Evolutionary conservation across 2,113 vertebrate genomes (phyloP), one percentile per base, ranked within the genome.

Genomic region (Struthio camelus): DNA sequence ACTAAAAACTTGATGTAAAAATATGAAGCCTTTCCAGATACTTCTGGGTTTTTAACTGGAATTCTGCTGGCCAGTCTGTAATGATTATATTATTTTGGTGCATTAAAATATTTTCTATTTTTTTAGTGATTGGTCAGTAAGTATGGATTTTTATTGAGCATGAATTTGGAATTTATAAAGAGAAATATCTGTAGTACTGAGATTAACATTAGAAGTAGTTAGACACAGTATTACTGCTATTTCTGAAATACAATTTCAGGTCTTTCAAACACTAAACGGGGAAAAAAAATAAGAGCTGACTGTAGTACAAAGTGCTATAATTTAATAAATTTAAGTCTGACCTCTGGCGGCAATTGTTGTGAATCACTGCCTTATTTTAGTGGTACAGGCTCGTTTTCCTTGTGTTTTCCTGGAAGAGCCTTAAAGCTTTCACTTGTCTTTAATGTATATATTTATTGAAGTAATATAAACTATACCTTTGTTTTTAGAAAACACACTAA

Each of bases 321-420:
- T 78, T 92, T 92, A 8, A 36, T 76, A 64, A 38, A 85, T 79
- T 76, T 86, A 66, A 83, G 91, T 32, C 78, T 94, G 93, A 86
- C 92, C 94, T 89, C 95, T 97, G 65, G 75, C 95, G 91, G 95
- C 50, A 77, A 4, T 87, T 87, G 38, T 53, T 8, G 1, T 70
- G 54, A 90, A 85, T 91, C 2, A 9, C 77, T 78, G 34, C 59
- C 27, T 87, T 75, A 64, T 18, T 84, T 92, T 40, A 36, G 14
- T 44, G 16, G 2, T 54, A 65, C 12, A 59, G 30, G 27, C 83
- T 78, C 14, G 0, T 80, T 93, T 90, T 54, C 50, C 6, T 59
- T 81, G 30, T 72, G 34, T 73, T 82, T 93, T 62, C 70, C 48
- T 61, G 58, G 36, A 70, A 59, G 30, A 80, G 62, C 15, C 20